phyloP scores from a whole-genome alignment of 2,797 vertebrate species.

The Tangara arthus region DNA sequence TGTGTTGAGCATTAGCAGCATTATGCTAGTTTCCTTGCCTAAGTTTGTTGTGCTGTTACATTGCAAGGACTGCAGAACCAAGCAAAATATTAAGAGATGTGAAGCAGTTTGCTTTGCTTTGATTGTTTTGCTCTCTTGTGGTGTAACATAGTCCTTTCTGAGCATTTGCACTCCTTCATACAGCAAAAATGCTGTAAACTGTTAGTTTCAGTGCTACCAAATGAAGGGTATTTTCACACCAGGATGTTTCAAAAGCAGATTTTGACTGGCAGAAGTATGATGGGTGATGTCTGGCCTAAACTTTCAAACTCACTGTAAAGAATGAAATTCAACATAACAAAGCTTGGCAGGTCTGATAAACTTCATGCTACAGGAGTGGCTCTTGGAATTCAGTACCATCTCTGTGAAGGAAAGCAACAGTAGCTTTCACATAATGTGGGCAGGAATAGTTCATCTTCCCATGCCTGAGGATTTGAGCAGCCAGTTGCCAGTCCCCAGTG shows the following conservation, averaged over 20 bases:
- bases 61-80: neutral
- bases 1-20: neutral
- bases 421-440: neutral
- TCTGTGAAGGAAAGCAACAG: neutral
- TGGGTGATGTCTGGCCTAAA: neutral
- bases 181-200: neutral
- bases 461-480: neutral
- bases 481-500: neutral
- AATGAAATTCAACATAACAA: neutral
- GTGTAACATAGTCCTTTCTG: neutral
- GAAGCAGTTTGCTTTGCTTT: neutral
- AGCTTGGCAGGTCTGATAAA: slow-evolving; percentile 12
- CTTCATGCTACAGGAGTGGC: neutral
- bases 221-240: neutral
- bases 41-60: neutral
- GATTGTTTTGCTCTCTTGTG: neutral
- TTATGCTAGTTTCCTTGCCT: neutral
- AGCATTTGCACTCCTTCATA: neutral
- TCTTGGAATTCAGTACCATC: neutral
- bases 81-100: neutral
- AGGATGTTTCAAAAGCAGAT: neutral
- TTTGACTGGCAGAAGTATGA: neutral
- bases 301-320: neutral
- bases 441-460: neutral
- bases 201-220: neutral